These are phyloP conservation scores for Tetragnatha versicolor DNA, from an alignment of 1,140 invertebrate species.

Conservation along the genomic window DNA sequence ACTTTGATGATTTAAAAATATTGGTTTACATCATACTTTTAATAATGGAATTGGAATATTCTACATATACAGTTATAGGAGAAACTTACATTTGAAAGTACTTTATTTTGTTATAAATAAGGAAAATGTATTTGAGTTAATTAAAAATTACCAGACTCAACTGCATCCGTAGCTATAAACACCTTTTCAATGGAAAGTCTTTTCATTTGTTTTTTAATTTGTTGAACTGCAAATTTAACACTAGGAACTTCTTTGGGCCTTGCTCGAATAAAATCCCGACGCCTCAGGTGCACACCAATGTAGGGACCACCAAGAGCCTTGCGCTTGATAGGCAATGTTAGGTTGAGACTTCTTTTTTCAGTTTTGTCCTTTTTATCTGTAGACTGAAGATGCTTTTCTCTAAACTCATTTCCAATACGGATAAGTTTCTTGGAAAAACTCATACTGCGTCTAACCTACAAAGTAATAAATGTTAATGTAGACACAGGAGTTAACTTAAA, in stretches of 20 bases:
- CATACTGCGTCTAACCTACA: slow-evolving; percentile 80
- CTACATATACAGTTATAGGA: neutral
- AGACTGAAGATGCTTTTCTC: slow-evolving; percentile 74
- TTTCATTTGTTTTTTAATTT: slow-evolving; percentile 72
- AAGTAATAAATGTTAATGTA: neutral
- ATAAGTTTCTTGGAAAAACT: slow-evolving; percentile 78
- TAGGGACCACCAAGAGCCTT: slow-evolving; percentile 76
- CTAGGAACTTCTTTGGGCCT: slow-evolving; percentile 75
- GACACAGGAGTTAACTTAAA: neutral
- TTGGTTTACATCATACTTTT: too few relatives aligned
- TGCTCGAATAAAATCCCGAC: slow-evolving; percentile 81
- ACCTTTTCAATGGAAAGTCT: slow-evolving; percentile 71
- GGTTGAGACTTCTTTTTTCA: slow-evolving; percentile 70
- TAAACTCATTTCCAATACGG: slow-evolving; percentile 76
- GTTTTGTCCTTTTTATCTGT: slow-evolving; percentile 72
- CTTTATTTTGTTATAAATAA: neutral
- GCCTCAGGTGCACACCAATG: slow-evolving; percentile 80
- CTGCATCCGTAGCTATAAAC: slow-evolving; percentile 87
- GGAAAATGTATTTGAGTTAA: neutral
- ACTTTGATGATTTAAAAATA: too few relatives aligned
- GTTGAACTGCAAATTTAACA: slow-evolving; percentile 74
- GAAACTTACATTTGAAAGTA: neutral
- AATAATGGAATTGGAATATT: neutral
- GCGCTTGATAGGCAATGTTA: slow-evolving; percentile 62
- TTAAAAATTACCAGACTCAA: slow-evolving; percentile 27